Evolutionary conservation across 2,113 vertebrate genomes (phyloP), one percentile per base, ranked within the genome.

Genomic region (Pao palembangensis): DNA sequence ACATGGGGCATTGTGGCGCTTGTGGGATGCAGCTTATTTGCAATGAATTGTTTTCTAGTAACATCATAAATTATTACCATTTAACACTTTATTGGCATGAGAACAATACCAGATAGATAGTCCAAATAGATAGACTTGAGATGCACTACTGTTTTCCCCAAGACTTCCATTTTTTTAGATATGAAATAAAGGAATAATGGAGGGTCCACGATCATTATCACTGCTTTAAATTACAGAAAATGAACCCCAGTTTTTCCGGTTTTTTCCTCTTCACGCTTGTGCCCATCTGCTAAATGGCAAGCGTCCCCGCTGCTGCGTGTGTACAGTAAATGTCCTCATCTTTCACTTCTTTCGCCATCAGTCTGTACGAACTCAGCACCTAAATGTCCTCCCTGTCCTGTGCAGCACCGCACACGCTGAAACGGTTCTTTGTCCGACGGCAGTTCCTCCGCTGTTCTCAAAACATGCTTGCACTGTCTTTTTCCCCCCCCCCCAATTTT

Each of bases 401-500:
- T 17, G 21, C 34, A 38, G 71, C 74, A 58, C 69, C 48, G 19
- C 51, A 31, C 62, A 58, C 81, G 78, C 86, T 83, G 83, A 83
- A 78, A 69, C 44, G 64, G 71, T 86, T 88, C 88, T 87, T 78
- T 4, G 7, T 67, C 84, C 71, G 23, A 73, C 61, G 84, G 86
- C 86, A 49, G 61, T 87, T 87, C 85, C 86, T 79, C 44, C 34
- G 13, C 49, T 18, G 28, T 64, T 18, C 23, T 5, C 51, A 60
- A 83, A 84, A 85, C 71, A 75, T 82, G 86, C 83, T 82, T 82
- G 73, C 80, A 13, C 79, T 80, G 70, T 80, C 61, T 80, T 83
- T 81, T 79, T 28, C 5, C 5, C 25, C 25, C 6, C 25, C 25
- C 6, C 25, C 25, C 6, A 25, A 3, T 25, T 25, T 5, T 25